Conservation (phyloP, 1,140 invertebrate genomes). For the Trichonephila clavata region DNA sequence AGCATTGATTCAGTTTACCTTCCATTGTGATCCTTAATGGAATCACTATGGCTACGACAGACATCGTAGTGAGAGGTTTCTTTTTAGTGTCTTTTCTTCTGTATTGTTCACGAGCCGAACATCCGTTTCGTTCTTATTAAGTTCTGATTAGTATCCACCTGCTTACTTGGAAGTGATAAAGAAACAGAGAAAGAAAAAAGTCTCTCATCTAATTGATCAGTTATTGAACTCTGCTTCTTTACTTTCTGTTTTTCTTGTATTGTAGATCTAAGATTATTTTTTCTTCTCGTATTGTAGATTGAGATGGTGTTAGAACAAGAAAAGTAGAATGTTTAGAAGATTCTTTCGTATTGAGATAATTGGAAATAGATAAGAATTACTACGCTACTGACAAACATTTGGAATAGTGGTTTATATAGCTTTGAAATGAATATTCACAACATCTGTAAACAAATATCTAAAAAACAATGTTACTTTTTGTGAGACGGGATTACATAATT, state of each 20-base stretch:
- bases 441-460: no score
- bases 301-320: neutral
- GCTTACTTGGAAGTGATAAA: neutral
- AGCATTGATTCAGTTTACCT: slow-evolving; percentile 3
- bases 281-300: neutral
- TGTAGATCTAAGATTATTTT: neutral
- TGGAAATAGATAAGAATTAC: no score
- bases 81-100: slow-evolving; percentile 26
- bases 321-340: neutral
- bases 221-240: neutral
- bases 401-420: no score
- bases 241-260: neutral
- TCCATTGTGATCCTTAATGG: neutral
- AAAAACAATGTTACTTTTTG: no score
- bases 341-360: no score
- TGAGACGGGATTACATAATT: no score
- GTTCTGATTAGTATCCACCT: slow-evolving; percentile 21
- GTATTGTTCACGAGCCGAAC: neutral
- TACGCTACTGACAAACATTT: no score
- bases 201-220: neutral
- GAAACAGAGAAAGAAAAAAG: neutral
- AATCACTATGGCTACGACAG: neutral
- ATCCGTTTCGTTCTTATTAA: slow-evolving; percentile 21
- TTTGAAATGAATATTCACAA: no score
- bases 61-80: neutral